Evolutionary conservation across 2,888 invertebrate genomes (phyloP).

Genomic region (Oligia strigilis): DNA sequence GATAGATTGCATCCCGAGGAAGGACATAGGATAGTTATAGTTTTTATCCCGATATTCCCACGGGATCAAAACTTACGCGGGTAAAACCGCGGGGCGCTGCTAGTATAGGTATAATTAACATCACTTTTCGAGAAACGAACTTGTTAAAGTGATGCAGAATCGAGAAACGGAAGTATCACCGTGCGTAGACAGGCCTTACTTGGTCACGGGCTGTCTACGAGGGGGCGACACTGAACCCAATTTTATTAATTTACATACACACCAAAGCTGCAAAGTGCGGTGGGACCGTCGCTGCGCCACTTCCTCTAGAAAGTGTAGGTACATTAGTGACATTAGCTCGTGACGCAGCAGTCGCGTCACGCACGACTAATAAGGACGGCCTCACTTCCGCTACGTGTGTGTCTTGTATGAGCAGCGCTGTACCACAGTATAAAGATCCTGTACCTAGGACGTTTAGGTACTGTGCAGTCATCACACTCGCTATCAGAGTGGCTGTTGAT

Average conservation of each 20-base stretch:
- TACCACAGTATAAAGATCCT: background rate
- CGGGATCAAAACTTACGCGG: too few relatives aligned
- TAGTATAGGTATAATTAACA: conserved; percentile 20
- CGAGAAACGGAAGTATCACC: conserved; percentile 58
- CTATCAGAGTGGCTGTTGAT: conserved; percentile 47
- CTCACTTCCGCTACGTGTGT: conserved; percentile 78
- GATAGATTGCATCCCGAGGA: too few relatives aligned
- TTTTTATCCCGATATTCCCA: too few relatives aligned
- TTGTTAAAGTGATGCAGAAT: conserved; percentile 40
- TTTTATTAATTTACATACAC: conserved; percentile 63
- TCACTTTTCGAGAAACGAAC: conserved; percentile 26
- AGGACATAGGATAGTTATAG: too few relatives aligned
- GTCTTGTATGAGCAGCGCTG: conserved; percentile 60
- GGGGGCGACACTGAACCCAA: conserved; percentile 40
- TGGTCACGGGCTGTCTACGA: conserved; percentile 46
- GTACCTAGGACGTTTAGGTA: conserved; percentile 31
- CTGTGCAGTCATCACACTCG: conserved; percentile 38
- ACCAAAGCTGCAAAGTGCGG: conserved; percentile 44
- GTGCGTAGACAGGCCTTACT: conserved; percentile 50
- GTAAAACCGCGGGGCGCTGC: too few relatives aligned
- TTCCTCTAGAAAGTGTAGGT: conserved; percentile 71
- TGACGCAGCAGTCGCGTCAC: conserved; percentile 66
- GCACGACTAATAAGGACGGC: conserved; percentile 76
- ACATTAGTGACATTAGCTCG: conserved; percentile 65
- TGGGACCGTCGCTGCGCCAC: conserved; percentile 66